Base-by-base conservation (phyloP, 2,888 invertebrate genomes). In the Eretmocerus hayati region DNA sequence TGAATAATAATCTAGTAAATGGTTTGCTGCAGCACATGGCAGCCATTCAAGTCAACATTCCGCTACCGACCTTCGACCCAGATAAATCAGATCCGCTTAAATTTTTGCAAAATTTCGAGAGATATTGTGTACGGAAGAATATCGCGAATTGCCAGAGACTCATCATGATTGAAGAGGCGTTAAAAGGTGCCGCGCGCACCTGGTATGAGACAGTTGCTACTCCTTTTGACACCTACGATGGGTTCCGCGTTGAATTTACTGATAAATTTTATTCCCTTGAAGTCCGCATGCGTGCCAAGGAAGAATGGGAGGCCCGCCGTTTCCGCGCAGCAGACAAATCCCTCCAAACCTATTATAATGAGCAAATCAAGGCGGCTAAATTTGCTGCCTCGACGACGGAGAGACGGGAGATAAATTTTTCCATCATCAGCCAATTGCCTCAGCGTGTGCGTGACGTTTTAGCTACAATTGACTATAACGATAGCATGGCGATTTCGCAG, bases 351-450 rank as follows among this genome's bases (percentile, higher is more conserved):
- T 45, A 38, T 11, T 45, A 13, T 11, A 37, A 3, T 2, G 39
- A 45, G 4, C 38, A 45, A 11, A 13, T 38, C 9, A 16, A 11
- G 15, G 9, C 16, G 11, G 45, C 45, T 1, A 30, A 22, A 31
- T 9, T 5, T 15, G n/a, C 16, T 9, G 20, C 16, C 11, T 32
- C 45, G 8, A 19, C 32, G 1, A 30, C 37, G 48, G 37, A 42
- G 11, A 8, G 2, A n/a, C 9, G 33, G 9, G 48, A 48, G 15
- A 39, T 43, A 2, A 48, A 48, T 39, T 48, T 15, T 20, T 39
- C 18, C 5, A 48, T 48, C 5, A 23, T 43, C 6, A 32, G 26
- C 3, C 39, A 48, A 16, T 8, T 48, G n/a, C 48, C 48, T 2
- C 23, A 43, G 21, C 21, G 30, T 1, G 48, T 19, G 2, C 21